Evolutionary conservation across 2,888 invertebrate species (phyloP).

Genomic region (Hypercompe scribonia): DNA sequence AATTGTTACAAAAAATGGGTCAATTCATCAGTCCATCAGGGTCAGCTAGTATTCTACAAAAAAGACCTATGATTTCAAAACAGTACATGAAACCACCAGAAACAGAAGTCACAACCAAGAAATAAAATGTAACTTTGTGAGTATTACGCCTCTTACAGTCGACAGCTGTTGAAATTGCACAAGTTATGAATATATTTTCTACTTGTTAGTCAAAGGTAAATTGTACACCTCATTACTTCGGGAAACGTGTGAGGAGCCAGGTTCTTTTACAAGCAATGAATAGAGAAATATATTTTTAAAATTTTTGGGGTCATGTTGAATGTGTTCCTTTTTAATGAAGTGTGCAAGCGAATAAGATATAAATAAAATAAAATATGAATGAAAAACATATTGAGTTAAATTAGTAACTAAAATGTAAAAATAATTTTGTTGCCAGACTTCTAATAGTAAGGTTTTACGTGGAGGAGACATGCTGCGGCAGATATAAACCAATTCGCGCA

Average conservation of each 20-base stretch:
- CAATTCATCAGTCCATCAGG: too few species aligned
- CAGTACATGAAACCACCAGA: background rate
- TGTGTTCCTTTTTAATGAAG: background rate
- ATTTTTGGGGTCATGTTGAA: background rate
- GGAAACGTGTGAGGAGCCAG: slow-evolving; percentile 20
- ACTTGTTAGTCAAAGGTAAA: slow-evolving; percentile 48
- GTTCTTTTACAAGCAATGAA: slow-evolving; percentile 22
- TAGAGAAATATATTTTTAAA: background rate
- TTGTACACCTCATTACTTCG: slow-evolving; percentile 45
- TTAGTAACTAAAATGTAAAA: background rate
- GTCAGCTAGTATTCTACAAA: too few species aligned
- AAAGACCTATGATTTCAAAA: background rate
- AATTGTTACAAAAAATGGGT: too few species aligned
- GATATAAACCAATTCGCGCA: too few species aligned
- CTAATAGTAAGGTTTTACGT: background rate
- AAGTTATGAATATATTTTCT: slow-evolving; percentile 17
- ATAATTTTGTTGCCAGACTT: background rate
- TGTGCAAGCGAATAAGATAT: background rate
- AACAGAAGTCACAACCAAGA: background rate
- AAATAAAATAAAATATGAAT: background rate
- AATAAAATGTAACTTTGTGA: background rate
- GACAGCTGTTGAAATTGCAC: slow-evolving; percentile 9
- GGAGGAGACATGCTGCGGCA: background rate
- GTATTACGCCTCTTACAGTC: background rate
- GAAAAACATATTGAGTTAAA: too few species aligned